Evolutionary conservation across 2,113 vertebrate genomes (phyloP).

Genomic region (Noctilio leporinus): DNA sequence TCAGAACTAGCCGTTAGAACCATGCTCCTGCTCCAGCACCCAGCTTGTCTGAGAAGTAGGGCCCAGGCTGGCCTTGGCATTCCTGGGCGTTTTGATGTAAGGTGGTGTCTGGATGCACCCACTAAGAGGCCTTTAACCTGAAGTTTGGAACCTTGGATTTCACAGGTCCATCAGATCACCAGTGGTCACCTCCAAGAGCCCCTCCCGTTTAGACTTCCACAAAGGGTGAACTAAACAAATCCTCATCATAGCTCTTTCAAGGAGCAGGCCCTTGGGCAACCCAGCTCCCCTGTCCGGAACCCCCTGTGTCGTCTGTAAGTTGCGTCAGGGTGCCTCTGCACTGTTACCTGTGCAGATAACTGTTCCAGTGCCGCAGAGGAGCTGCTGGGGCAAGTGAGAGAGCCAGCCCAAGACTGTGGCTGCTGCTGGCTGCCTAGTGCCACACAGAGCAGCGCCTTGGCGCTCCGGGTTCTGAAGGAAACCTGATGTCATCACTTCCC

Average conservation of each 20-base stretch:
- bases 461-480: not conserved
- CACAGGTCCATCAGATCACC: not conserved
- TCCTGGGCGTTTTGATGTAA: not conserved
- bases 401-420: rapidly evolving
- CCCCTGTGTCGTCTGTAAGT: not conserved
- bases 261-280: no score
- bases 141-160: not conserved
- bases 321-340: rapidly evolving
- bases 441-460: not conserved
- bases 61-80: not conserved
- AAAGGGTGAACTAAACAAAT: not conserved
- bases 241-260: not conserved
- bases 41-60: not conserved
- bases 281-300: not conserved
- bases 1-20: not conserved
- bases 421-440: rapidly evolving
- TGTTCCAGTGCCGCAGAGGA: not conserved
- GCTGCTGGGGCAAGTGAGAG: rapidly evolving
- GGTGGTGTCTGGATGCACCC: not conserved
- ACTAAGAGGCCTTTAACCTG: not conserved
- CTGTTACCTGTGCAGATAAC: not conserved
- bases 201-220: no score
- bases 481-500: not conserved
- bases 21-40: not conserved
- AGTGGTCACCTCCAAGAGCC: not conserved